A percentile compares a stretch with the other conserved stretches of the same genome.
phyloP scores from a whole-genome alignment of 2,113 vertebrate species.

The Cyprichromis sp. region DNA sequence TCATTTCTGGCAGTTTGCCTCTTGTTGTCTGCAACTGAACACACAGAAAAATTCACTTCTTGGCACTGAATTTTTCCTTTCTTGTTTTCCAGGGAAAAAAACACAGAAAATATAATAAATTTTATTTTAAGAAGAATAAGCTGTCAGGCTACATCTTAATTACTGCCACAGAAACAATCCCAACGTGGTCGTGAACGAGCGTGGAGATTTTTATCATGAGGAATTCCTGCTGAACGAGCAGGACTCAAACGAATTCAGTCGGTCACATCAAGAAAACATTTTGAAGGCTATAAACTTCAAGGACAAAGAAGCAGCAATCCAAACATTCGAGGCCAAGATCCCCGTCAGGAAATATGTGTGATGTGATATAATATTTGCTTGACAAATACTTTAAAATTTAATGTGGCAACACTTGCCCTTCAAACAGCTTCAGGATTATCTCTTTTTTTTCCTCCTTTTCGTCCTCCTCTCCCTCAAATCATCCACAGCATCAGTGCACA shows the following conservation, averaged over 20 bases:
- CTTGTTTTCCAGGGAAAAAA: not conserved
- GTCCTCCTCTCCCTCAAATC: not conserved
- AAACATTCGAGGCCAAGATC: not conserved
- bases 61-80: not conserved
- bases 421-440: not conserved
- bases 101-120: not conserved
- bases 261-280: not conserved
- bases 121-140: not conserved
- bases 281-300: not conserved
- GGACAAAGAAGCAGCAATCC: not conserved
- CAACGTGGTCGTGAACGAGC: fast-evolving
- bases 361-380: not conserved
- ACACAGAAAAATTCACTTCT: not conserved
- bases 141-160: not conserved
- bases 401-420: not conserved
- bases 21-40: not conserved
- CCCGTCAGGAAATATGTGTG: not conserved
- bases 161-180: not conserved
- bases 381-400: not conserved
- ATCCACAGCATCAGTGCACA: not conserved
- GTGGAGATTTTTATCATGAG: not conserved
- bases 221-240: not conserved
- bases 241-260: not conserved
- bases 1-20: not conserved
- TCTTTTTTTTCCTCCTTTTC: fast-evolving